Evolutionary conservation across 2,113 vertebrate species (phyloP).

Genomic region (Corapipo altera): DNA sequence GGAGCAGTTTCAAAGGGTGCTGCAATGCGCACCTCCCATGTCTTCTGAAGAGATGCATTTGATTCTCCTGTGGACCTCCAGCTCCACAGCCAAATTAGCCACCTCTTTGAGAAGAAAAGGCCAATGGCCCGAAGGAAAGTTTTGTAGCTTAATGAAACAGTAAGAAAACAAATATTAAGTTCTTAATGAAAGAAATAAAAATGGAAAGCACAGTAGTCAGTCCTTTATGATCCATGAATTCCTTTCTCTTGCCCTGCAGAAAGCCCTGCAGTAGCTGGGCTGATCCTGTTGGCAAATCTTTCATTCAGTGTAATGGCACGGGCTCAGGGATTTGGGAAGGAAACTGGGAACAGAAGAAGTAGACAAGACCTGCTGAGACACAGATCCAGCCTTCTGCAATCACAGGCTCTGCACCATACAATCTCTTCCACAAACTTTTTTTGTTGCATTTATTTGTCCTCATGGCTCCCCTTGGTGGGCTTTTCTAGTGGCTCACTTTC

Average conservation of each 20-base stretch:
- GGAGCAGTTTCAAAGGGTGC: background rate
- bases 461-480: background rate
- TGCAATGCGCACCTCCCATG: background rate
- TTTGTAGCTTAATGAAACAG: slow-evolving; percentile 20
- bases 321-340: background rate
- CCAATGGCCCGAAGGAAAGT: background rate
- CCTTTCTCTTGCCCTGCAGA: slow-evolving; percentile 16
- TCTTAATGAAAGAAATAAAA: slow-evolving; percentile 31
- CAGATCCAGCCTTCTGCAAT: background rate
- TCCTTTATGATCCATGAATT: background rate
- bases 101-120: background rate
- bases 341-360: background rate
- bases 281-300: background rate
- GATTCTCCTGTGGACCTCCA: background rate
- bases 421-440: background rate
- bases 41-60: background rate
- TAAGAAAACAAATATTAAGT: background rate
- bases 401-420: background rate
- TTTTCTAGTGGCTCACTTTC: background rate
- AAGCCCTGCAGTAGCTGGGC: background rate
- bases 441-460: background rate
- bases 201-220: background rate
- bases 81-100: background rate
- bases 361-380: background rate
- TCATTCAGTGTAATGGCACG: rapidly evolving